Evolutionary conservation across 1,140 invertebrate genomes (phyloP), one percentile per base, ranked within the genome.

Genomic region (Solen grandis): DNA sequence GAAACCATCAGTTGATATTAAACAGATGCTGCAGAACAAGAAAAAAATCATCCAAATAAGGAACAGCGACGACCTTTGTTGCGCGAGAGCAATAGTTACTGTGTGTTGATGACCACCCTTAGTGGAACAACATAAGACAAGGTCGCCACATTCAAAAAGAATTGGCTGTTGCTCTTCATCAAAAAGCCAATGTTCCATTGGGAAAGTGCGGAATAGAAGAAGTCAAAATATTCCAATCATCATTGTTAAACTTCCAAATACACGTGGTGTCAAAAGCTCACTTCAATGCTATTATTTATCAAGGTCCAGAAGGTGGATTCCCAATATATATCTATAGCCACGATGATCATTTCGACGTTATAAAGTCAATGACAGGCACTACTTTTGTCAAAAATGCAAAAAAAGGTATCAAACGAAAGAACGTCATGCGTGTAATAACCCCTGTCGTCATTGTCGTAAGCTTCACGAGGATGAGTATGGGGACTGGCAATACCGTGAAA

Each of bases 1-100:
- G 62, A 65, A 65, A 25, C 62, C 62, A 38, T 4, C 8, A 19
- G 62, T 65, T 41, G 62, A 65, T 25, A 65, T 65, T n/a, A 38
- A 19, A 2, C 4, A 65, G 22, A 65, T 65, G 62, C 35, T 65
- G 27, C 2, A 41, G 22, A 65, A 41, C 31, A 65, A 65, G 62
- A 65, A 36, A 38, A 65, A 36, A 16, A 38, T 65, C 14, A 65
- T 65, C 4, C 62, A 65, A 41, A 38, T 65, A 5, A 65, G 27
- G 22, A 65, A 65, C 35, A 65, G 41, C 5, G 36, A 65, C n/a
- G 33, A 65, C 2, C 36, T 22, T 22, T 65, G 62, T 65, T 65
- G 33, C 22, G 62, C 31, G 8, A 65, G 62, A 41, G 62, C 62
- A 35, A 14, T 65, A 65, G 62, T 65, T 8, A 46, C 41, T 31